Conservation (phyloP, 2,888 invertebrate species). For the Chloroclystis v-ata region DNA sequence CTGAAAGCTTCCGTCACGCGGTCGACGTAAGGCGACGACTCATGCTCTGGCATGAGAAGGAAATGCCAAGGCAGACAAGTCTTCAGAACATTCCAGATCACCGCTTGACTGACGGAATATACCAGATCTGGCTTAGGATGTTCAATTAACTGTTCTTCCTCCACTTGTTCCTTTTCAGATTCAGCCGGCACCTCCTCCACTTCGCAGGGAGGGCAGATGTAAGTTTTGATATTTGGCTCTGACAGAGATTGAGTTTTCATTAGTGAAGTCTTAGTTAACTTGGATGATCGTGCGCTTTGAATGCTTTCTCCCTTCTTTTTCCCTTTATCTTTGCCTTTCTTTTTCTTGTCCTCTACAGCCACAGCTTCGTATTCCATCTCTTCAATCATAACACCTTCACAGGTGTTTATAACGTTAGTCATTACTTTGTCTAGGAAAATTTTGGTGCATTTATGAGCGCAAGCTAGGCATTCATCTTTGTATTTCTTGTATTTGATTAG, state of each 20-base stretch:
- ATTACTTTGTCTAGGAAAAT: slow-evolving; percentile 53
- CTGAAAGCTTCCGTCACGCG: slow-evolving; percentile 46
- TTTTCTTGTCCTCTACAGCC: slow-evolving; percentile 48
- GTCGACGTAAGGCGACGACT: slow-evolving; percentile 45
- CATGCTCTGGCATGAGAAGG: slow-evolving; percentile 47
- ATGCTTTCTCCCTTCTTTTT: slow-evolving; percentile 40
- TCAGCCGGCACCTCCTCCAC: slow-evolving; percentile 43
- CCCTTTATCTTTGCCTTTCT: slow-evolving; percentile 39
- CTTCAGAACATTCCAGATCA: slow-evolving; percentile 61
- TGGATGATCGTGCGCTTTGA: slow-evolving; percentile 51
- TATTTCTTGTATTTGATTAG: slow-evolving; percentile 58
- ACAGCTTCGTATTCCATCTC: slow-evolving; percentile 50
- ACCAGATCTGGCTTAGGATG: slow-evolving; percentile 46
- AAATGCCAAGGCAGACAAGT: slow-evolving; percentile 69
- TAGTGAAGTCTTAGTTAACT: slow-evolving; percentile 36
- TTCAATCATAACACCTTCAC: slow-evolving; percentile 55
- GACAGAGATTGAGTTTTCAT: slow-evolving; percentile 46
- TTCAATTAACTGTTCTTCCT: slow-evolving; percentile 35
- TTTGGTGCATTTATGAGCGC: slow-evolving; percentile 53
- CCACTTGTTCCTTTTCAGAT: slow-evolving; percentile 27
- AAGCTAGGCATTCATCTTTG: slow-evolving; percentile 55
- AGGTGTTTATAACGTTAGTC: slow-evolving; percentile 48
- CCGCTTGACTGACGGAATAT: slow-evolving; percentile 56
- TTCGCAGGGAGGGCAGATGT: slow-evolving; percentile 60
- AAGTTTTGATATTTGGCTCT: slow-evolving; percentile 51